Evolutionary conservation across 2,113 vertebrate species (phyloP), one percentile per base, ranked within the genome.

Genomic region (Epinephelus moara): DNA sequence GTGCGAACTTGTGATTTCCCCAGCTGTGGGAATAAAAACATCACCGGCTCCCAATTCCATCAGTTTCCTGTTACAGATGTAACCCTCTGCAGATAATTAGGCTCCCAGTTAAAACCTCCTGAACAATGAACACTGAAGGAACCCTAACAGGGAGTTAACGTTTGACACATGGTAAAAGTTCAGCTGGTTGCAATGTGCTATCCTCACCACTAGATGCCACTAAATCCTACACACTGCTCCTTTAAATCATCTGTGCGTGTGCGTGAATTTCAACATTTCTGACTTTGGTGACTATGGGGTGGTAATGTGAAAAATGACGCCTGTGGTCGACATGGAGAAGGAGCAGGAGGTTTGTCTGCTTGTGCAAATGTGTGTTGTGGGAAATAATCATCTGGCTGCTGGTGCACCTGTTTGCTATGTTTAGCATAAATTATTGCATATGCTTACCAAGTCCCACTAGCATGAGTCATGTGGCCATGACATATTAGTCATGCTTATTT

Each of bases 401-500:
- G 12, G 19, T 77, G 55, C 37, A 25, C 33, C 25, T 7, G 47
- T 14, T 27, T 59, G n/a, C 7, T 61, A 10, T 55, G 30, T 59
- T 21, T 56, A 63, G 21, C 30, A 50, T 66, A n/a, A 53, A 62
- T 62, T 59, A 50, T 27, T 64, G 1, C 66, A 57, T 42, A 56
- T 7, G 5, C 47, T 62, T 37, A 25, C 42, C 19, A 2, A 13
- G 12, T 7, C 25, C 25, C 49, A 61, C 37, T 13, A 50, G 50
- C 69, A 82, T 78, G 74, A 79, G 25, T 69, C 45, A 53, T 57
- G 12, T 14, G 40, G 70, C 49, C 45, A 15, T 63, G 37, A 82
- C 47, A 63, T 70, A 64, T 71, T 21, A 64, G 45, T 50, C 33
- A 53, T 64, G 66, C 55, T 83, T 72, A 52, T 66, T 84, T 68